Base-by-base conservation (phyloP, 2,888 invertebrate genomes). In the Drosophila mimica region DNA sequence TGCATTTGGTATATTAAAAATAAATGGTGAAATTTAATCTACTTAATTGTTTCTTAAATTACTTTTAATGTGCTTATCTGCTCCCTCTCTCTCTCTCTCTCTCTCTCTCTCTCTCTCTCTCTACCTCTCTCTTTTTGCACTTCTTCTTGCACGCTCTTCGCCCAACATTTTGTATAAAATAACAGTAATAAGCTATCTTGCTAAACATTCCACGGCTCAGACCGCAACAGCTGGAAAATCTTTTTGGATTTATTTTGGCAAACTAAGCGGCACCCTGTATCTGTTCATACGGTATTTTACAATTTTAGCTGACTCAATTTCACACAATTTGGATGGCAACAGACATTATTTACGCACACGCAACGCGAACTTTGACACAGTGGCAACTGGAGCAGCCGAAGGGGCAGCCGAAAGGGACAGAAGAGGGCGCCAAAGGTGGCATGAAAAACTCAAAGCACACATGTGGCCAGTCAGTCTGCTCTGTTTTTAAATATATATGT, bases 331-430 rank as follows among this genome's bases (percentile, higher is more conserved):
- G 71, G 73, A 69, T 72, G 74, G 82, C 78, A 89, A 79, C 89
- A 70, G 73, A 61, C 65, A 66, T 74, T 76, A 71, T 63, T 72
- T 70, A 81, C 74, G 71, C 74, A 81, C 67, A 76, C 49, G 67
- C 68, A 71, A 73, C 79, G 75, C 68, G 80, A 87, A 78, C 87
- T 87, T 84, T 89, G 85, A 80, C 89, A 79, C 68, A 74, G 70
- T 28, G 54, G 43, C 53, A 38, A 25, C 28, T 34, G 36, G 31
- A 57, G 54, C 17, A 46, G 31, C 34, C 25, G n/a, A 28, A 48
- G 57, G 38, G 48, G 31, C 31, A 28, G 25, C 25, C 25, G 25
- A 25, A 25, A 25, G 60, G 43, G 11, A 49, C 6, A 62, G n/a
- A 20, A 31, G 49, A 13, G 31, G 28, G 13, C 52, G 53, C 59